Conservation (phyloP, 2,888 invertebrate species). For the Cremastinae sp. region DNA sequence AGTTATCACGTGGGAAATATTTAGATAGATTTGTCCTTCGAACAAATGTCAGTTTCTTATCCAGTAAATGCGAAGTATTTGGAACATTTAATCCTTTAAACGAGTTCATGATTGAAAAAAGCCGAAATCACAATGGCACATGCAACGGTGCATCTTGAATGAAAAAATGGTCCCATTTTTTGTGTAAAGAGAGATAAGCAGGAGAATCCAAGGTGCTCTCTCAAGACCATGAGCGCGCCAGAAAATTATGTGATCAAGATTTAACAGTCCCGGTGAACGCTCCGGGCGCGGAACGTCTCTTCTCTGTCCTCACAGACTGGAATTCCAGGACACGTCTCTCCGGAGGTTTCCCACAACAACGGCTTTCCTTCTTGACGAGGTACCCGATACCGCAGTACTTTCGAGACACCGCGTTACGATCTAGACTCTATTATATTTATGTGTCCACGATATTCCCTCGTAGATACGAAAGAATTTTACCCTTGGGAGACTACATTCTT, state of each 20-base stretch:
- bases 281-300: conserved; percentile 40
- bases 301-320: conserved; percentile 46
- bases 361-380: conserved; percentile 35
- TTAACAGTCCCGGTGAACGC: conserved; percentile 49
- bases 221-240: conserved; percentile 44
- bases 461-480: too few relatives aligned
- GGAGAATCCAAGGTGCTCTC: conserved; percentile 38
- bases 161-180: conserved; percentile 11
- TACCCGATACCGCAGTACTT: conserved; percentile 13
- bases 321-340: conserved; percentile 58
- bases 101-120: too few relatives aligned
- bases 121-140: conserved; percentile 21
- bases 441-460: neutral
- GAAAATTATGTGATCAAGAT: conserved; percentile 66
- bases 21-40: too few relatives aligned
- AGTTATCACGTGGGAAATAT: too few relatives aligned
- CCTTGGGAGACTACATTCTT: too few relatives aligned
- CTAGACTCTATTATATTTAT: conserved; percentile 24
- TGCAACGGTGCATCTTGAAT: conserved; percentile 49
- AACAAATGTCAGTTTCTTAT: neutral
- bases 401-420: conserved; percentile 2
- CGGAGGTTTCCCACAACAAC: conserved; percentile 53
- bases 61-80: neutral
- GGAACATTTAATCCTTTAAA: neutral
- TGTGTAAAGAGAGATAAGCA: conserved; percentile 52